Conservation (phyloP, 2,888 invertebrate species). For the Desoria tigrina region DNA sequence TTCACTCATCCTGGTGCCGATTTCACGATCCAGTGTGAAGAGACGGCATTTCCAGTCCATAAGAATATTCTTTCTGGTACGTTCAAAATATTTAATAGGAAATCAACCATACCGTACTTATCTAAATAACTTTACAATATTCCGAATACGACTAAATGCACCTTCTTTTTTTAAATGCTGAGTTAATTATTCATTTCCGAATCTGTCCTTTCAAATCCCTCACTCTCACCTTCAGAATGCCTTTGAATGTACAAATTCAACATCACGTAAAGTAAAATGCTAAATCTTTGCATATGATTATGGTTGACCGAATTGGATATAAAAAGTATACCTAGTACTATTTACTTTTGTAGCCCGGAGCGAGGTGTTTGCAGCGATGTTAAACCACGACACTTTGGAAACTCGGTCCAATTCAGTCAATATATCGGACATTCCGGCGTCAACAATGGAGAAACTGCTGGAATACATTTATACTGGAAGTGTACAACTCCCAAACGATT, state of each 20-base stretch:
- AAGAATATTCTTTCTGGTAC: slow-evolving; percentile 41
- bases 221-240: no score
- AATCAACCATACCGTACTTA: no score
- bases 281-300: no score
- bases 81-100: no score
- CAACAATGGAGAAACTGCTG: slow-evolving; percentile 57
- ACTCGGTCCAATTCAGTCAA: slow-evolving; percentile 56
- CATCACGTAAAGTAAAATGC: no score
- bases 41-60: slow-evolving; percentile 36
- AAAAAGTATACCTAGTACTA: neutral
- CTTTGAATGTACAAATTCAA: no score
- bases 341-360: slow-evolving; percentile 58
- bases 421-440: slow-evolving; percentile 58
- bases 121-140: no score
- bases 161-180: no score
- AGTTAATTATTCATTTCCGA: no score
- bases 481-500: slow-evolving; percentile 31
- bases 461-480: slow-evolving; percentile 64
- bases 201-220: no score
- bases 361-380: slow-evolving; percentile 59
- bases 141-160: no score
- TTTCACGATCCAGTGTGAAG: slow-evolving; percentile 37
- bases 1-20: slow-evolving; percentile 31
- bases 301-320: no score
- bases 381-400: slow-evolving; percentile 53